Evolutionary conservation across 1,140 invertebrate genomes (phyloP), one percentile per base, ranked within the genome.

Genomic region (Triops longicaudatus): DNA sequence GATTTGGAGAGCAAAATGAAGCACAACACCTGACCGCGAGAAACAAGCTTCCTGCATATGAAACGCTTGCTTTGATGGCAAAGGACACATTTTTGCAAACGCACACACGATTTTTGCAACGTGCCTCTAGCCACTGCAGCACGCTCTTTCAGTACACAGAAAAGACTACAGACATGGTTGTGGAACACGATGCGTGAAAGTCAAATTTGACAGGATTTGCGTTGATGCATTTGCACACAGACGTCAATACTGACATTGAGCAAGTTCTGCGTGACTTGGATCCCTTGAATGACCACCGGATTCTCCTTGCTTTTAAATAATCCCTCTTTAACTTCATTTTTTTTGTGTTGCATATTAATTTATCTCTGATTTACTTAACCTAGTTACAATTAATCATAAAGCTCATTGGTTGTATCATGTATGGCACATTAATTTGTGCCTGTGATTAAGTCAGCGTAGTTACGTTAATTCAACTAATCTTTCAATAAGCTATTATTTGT

Each of bases 101-200:
- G 44, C 44, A 22, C 44, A 10, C 44, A 50, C 4, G 44, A 50
- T 50, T 50, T 50, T 50, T 14, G 44, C 44, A 50, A 50, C 44
- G 79, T 81, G 14, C 71, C 80, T 5, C 79, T 76, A 31, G 79
- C 73, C 72, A 80, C 80, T 28, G 43, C 71, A 43, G 80, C 81
- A 76, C 71, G 80, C 17, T 73, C 73, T 74, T 80, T 81, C 75
- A 81, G 78, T 72, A 79, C 63, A 79, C 79, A 79, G 82, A 86
- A 85, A 80, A 83, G 83, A 81, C 84, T 86, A 75, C 86, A 85
- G 80, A 86, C 86, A 78, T 86, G 86, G 80, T 73, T 81, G 28
- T 4, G 79, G 41, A 81, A 80, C 74, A 78, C 80, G 42, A 81
- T 77, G 63, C 78, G 80, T 41, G 78, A 81, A 78, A 76, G 79